Conservation (phyloP, 2,113 vertebrate genomes). For the Gnathonemus echidnorhynchus region DNA sequence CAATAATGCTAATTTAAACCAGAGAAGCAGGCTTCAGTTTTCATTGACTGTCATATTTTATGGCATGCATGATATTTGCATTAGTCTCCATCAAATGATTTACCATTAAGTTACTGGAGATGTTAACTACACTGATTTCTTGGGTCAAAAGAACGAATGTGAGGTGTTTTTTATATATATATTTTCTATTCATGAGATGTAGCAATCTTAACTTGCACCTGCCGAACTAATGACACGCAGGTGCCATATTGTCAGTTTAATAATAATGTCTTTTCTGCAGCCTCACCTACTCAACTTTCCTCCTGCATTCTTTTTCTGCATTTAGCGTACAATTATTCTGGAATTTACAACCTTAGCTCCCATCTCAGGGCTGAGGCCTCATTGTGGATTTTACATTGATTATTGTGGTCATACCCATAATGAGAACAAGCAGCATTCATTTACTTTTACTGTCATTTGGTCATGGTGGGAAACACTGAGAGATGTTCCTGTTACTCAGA, state of each 20-base stretch:
- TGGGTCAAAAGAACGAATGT: neutral
- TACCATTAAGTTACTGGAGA: neutral
- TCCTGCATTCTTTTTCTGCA: constrained; percentile 22
- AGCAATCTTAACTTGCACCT: neutral
- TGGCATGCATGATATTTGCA: neutral
- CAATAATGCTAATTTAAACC: neutral
- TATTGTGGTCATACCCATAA: neutral
- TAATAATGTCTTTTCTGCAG: constrained; percentile 22
- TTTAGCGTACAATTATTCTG: constrained; percentile 24
- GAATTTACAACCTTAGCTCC: constrained; percentile 28
- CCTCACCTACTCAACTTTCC: neutral
- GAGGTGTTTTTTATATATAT: neutral
- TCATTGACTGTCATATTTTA: neutral
- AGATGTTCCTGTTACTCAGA: neutral
- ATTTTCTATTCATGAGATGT: neutral
- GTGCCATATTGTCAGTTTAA: constrained; percentile 21
- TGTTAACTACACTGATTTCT: neutral
- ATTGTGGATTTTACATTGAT: neutral
- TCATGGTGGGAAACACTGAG: neutral
- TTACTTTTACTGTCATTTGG: neutral
- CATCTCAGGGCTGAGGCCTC: neutral
- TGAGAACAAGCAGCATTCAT: neutral
- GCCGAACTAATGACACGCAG: neutral
- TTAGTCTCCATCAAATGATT: neutral
- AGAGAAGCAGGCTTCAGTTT: neutral